These are phyloP conservation scores for Passer domesticus DNA, from an alignment of 2,113 vertebrate species.

Conservation along the genomic window DNA sequence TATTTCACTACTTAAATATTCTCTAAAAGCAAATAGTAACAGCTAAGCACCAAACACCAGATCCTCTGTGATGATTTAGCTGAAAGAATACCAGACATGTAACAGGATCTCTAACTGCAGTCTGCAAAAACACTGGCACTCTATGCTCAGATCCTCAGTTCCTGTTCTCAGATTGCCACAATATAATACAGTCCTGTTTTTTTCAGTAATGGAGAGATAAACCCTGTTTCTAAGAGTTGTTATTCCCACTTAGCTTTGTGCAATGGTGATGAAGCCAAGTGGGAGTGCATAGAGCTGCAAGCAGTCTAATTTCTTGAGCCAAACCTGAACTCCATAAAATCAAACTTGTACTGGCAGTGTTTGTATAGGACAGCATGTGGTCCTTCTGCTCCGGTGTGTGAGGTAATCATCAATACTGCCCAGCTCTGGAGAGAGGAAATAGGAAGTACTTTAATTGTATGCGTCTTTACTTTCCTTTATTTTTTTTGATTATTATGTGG, in stretches of 20 bases:
- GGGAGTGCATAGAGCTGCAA: neutral
- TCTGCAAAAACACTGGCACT: neutral
- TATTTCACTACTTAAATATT: neutral
- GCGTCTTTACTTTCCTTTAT: conserved; percentile 14
- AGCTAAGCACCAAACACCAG: neutral
- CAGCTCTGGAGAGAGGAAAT: neutral
- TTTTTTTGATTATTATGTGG: neutral
- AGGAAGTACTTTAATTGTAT: conserved; percentile 13
- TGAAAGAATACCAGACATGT: neutral
- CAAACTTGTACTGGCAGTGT: neutral
- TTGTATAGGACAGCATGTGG: conserved; percentile 1
- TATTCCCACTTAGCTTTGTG: neutral
- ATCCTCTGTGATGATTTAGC: neutral
- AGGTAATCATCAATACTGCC: conserved; percentile 5
- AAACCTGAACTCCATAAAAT: conserved; percentile 11
- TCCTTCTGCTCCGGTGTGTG: conserved; percentile 19
- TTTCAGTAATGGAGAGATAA: neutral
- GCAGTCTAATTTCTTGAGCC: conserved; percentile 15
- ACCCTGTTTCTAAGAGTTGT: neutral
- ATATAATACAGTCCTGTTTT: neutral
- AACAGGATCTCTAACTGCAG: neutral
- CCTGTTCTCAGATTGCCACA: neutral
- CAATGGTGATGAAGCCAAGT: neutral
- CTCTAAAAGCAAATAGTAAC: conserved; percentile 2
- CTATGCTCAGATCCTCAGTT: neutral